phyloP scores from a whole-genome alignment of 2,888 invertebrate genomes.

The Nasonovia ribisnigri region DNA sequence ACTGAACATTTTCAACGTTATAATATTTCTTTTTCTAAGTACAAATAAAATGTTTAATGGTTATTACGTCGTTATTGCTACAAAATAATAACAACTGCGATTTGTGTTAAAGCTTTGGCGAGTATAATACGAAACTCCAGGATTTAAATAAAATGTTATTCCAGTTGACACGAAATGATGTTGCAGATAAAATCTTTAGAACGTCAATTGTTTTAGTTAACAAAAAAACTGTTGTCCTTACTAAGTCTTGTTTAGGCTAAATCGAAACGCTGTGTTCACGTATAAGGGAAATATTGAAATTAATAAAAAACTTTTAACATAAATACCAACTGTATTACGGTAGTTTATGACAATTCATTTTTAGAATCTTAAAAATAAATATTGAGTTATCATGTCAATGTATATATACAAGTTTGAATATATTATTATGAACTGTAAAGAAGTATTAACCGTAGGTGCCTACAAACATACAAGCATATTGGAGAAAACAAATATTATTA shows the following conservation, averaged over 20 bases:
- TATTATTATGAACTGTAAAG: neutral
- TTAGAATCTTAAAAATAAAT: neutral
- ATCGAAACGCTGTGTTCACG: neutral
- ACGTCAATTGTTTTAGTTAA: neutral
- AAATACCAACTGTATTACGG: neutral
- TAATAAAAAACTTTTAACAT: constrained; percentile 22
- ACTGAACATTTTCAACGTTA: neutral
- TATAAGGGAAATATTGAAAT: constrained; percentile 21
- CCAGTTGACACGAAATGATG: neutral
- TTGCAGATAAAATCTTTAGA: neutral
- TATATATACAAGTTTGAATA: neutral
- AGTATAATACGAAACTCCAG: neutral
- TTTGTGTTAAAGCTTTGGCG: neutral
- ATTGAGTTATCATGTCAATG: neutral
- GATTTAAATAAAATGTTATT: constrained; percentile 38
- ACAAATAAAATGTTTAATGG: constrained; percentile 1
- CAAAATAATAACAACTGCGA: neutral
- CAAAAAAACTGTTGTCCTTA: neutral
- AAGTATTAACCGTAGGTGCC: neutral
- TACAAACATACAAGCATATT: neutral
- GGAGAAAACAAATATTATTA: neutral
- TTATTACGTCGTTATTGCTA: neutral
- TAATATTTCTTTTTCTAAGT: neutral
- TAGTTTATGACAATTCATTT: neutral
- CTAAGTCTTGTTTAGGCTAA: neutral